Percentiles rank a stretch among this genome's conserved stretches.
Evolutionary conservation across 2,797 vertebrate genomes (phyloP).

Genomic region (Erpetoichthys calabaricus): DNA sequence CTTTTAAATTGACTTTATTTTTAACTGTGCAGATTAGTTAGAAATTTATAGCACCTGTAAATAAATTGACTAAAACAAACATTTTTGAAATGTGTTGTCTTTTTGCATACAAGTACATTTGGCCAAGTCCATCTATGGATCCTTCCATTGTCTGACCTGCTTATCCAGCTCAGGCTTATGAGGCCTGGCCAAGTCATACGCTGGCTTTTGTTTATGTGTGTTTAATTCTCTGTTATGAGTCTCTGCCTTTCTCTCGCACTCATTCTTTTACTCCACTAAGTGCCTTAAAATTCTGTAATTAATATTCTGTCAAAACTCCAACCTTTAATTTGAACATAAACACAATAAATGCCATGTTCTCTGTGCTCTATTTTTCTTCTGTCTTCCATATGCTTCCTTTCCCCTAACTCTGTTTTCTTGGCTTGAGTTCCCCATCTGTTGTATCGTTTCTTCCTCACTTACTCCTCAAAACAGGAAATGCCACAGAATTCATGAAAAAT

Average conservation of each 20-base stretch:
- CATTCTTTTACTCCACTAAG: neutral
- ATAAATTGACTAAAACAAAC: too few species aligned
- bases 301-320: too few species aligned
- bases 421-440: conserved; percentile 7
- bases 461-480: conserved; percentile 25
- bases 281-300: neutral
- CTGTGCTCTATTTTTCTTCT: neutral
- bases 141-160: too few species aligned
- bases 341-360: neutral
- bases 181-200: too few species aligned
- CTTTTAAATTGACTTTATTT: too few species aligned
- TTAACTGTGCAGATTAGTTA: too few species aligned
- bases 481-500: conserved; percentile 4
- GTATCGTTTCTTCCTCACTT: neutral
- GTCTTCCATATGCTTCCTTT: neutral
- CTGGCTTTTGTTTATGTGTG: neutral
- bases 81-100: too few species aligned
- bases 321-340: too few species aligned
- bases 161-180: too few species aligned
- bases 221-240: neutral
- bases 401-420: neutral
- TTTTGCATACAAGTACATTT: too few species aligned
- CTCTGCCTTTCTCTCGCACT: neutral
- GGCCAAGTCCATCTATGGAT: too few species aligned
- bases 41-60: too few species aligned